Evolutionary conservation across 1,140 invertebrate genomes (phyloP), one percentile per base, ranked within the genome.

Genomic region (Orchesella cincta): DNA sequence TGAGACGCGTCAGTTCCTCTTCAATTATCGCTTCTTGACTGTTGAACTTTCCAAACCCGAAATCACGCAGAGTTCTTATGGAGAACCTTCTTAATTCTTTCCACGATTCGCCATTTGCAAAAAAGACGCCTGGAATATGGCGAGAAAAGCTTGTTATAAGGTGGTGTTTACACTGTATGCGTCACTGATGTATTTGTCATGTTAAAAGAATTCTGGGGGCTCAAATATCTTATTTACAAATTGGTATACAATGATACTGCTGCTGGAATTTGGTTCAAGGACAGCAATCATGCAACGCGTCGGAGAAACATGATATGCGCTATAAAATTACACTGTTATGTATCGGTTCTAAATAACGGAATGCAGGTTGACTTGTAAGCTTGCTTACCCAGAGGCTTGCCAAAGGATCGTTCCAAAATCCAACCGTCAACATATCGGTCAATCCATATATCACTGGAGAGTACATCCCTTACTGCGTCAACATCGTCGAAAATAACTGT

Each of bases 61-160:
- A 78, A 51, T 80, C 79, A 35, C 77, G 34, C 23, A 80, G 46
- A 51, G 74, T 78, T n/a, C 74, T 20, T 46, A 80, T 31, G n/a
- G 76, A 78, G 73, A 80, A 80, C 20, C 79, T 52, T 18, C 77
- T 52, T 18, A 74, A 34, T 51, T 80, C 79, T 51, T 75, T 78
- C 76, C 76, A 80, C 12, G 74, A 67, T 72, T 80, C 79, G 12
- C 76, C 79, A 57, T 76, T 76, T 26, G 46, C 73, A 36, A 73
- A 73, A 52, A 80, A 76, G n/a, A 80, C 75, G 39, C 76, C 79
- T 80, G 71, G n/a, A n/a, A n/a, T n/a, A n/a, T n/a, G n/a, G n/a
- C n/a, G n/a, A n/a, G n/a, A n/a, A n/a, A n/a, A n/a, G n/a, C n/a
- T n/a, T n/a, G n/a, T n/a, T n/a, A n/a, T n/a, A n/a, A n/a, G n/a